phyloP scores from a whole-genome alignment of 2,888 invertebrate species.

The Drosophila neonasuta region DNA sequence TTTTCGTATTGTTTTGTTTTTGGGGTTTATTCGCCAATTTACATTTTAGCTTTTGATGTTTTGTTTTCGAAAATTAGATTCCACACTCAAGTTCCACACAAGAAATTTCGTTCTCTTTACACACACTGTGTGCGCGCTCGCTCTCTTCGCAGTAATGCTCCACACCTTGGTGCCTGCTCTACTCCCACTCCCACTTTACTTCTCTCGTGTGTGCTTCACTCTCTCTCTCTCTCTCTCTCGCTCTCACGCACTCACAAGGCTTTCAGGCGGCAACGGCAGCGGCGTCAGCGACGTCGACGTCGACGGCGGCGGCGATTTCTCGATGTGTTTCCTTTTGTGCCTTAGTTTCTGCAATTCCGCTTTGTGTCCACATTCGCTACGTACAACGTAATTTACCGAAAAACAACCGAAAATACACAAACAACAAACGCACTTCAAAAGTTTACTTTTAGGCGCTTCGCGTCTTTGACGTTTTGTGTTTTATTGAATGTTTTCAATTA shows the following conservation, averaged over 20 bases:
- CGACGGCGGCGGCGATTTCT: conserved; percentile 32
- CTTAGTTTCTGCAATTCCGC: conserved; percentile 54
- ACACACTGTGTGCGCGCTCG: background rate
- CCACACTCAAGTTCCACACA: conserved; percentile 56
- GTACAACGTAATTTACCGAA: conserved; percentile 51
- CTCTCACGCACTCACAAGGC: conserved; percentile 15
- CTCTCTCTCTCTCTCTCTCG: conserved; percentile 5
- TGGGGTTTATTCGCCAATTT: conserved; percentile 16
- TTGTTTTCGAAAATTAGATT: conserved; percentile 59
- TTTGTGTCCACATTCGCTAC: conserved; percentile 63
- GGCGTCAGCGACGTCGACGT: conserved; percentile 34
- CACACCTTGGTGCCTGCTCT: conserved; percentile 28
- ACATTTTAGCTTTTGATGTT: conserved; percentile 34
- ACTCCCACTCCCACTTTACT: conserved; percentile 21
- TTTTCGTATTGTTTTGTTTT: conserved; percentile 14
- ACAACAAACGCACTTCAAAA: conserved; percentile 38
- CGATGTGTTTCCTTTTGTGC: conserved; percentile 46
- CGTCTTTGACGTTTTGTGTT: conserved; percentile 1
- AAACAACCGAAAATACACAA: conserved; percentile 38
- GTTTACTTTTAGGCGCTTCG: conserved; percentile 34
- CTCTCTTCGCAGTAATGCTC: conserved; percentile 36
- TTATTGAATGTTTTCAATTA: conserved; percentile 16
- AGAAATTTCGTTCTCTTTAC: conserved; percentile 41
- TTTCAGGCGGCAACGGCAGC: conserved; percentile 70
- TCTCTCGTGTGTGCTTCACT: conserved; percentile 7